Evolutionary conservation across 1,140 invertebrate genomes (phyloP).

Genomic region (Anastrepha obliqua): DNA sequence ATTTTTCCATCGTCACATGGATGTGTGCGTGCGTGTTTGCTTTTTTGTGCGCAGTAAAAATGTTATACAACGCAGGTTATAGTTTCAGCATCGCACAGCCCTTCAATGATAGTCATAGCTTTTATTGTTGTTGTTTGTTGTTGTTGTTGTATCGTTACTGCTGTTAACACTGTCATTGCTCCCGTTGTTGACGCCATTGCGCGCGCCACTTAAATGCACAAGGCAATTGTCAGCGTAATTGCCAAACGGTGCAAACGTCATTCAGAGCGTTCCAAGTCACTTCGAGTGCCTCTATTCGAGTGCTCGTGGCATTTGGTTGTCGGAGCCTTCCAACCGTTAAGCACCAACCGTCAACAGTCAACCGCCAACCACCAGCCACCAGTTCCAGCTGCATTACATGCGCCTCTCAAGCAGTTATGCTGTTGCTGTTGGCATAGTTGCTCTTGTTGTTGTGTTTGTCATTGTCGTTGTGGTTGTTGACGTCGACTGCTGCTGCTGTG

Average conservation of each 20-base stretch:
- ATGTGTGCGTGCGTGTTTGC: neutral
- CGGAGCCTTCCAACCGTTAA: neutral
- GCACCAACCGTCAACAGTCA: neutral
- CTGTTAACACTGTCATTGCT: constrained; percentile 40
- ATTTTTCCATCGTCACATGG: neutral
- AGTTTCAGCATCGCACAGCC: neutral
- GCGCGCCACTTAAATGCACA: constrained; percentile 40
- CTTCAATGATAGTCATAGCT: neutral
- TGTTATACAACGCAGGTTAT: constrained; percentile 23
- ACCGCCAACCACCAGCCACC: neutral
- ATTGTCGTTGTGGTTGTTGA: neutral
- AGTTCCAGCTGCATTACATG: neutral
- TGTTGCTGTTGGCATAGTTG: neutral
- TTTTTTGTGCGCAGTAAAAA: neutral
- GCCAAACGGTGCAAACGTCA: constrained; percentile 33
- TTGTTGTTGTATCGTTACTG: neutral
- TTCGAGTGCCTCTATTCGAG: neutral
- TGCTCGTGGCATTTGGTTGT: constrained; percentile 8
- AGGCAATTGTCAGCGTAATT: constrained; percentile 38
- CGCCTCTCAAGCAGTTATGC: neutral
- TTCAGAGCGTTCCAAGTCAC: neutral
- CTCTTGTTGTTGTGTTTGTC: neutral
- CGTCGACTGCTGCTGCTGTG: neutral
- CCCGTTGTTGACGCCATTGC: neutral
- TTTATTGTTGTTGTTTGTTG: constrained; percentile 1